Conservation (phyloP, 2,888 invertebrate species). For the Chymomyza amoena region DNA sequence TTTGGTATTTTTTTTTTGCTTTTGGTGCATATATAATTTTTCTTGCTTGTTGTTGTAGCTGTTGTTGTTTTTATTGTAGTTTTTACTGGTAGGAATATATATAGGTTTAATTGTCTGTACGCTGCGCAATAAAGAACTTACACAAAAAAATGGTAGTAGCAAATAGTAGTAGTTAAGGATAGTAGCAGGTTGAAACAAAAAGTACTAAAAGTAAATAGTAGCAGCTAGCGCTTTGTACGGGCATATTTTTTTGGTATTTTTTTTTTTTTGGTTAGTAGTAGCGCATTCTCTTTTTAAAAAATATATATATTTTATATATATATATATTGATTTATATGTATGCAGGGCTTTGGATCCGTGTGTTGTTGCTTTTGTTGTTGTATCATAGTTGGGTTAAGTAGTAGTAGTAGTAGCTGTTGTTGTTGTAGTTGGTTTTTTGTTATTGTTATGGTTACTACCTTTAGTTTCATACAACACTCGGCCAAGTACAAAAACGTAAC, state of each 20-base stretch:
- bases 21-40: constrained; percentile 59
- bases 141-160: not conserved
- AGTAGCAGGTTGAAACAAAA: not conserved
- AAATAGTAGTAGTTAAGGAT: constrained; percentile 5
- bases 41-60: constrained; percentile 70
- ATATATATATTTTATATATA: not conserved
- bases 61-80: constrained; percentile 53
- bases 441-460: constrained; percentile 48
- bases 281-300: not conserved
- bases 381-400: constrained; percentile 11
- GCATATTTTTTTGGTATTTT: not conserved
- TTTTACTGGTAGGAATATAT: constrained; percentile 44
- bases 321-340: constrained; percentile 15
- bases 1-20: constrained; percentile 15
- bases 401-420: not conserved
- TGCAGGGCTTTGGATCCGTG: constrained; percentile 25
- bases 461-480: constrained; percentile 4
- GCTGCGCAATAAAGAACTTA: not conserved
- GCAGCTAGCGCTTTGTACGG: constrained; percentile 24
- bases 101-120: constrained; percentile 20
- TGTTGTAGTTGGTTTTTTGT: constrained; percentile 25
- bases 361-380: constrained; percentile 18
- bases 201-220: constrained; percentile 1
- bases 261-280: not conserved
- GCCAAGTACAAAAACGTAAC: constrained; percentile 27